Evolutionary conservation across 2,113 vertebrate species (phyloP).

Genomic region (Microcebus ravelobensis): DNA sequence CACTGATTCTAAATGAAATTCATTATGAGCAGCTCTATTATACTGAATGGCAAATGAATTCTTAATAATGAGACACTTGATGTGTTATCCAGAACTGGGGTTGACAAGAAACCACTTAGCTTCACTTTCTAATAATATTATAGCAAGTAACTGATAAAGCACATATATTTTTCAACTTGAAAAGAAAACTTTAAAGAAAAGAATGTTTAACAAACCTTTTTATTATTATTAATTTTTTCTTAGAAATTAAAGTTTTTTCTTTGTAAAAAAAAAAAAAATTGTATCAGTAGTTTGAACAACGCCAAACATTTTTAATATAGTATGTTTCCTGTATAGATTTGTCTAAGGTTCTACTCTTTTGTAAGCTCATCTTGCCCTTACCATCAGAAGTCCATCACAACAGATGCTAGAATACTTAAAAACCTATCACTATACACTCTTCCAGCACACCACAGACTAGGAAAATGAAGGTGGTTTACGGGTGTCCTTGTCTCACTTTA

Average conservation of each 20-base stretch:
- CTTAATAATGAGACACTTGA: slow-evolving; percentile 77
- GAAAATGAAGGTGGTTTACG: slow-evolving; percentile 69
- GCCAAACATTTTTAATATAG: neutral
- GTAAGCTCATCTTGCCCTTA: slow-evolving; percentile 31
- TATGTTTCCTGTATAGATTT: neutral
- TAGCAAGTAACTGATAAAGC: slow-evolving; percentile 42
- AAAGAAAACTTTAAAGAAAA: slow-evolving; percentile 54
- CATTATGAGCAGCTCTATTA: slow-evolving; percentile 78
- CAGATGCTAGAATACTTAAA: slow-evolving; percentile 76
- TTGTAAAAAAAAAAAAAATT: neutral
- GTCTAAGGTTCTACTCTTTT: slow-evolving; percentile 31
- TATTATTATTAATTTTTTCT: neutral
- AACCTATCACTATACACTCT: slow-evolving; percentile 66
- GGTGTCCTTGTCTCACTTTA: slow-evolving; percentile 81
- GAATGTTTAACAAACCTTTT: neutral
- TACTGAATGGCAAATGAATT: slow-evolving; percentile 77
- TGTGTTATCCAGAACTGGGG: slow-evolving; percentile 68
- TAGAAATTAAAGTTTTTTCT: neutral
- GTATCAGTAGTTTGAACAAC: neutral
- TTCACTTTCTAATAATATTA: slow-evolving; percentile 64
- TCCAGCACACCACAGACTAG: slow-evolving; percentile 54
- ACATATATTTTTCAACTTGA: slow-evolving; percentile 32
- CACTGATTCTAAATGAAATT: slow-evolving; percentile 80
- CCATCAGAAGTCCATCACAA: slow-evolving; percentile 66
- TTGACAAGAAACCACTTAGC: slow-evolving; percentile 72